Evolutionary conservation across 2,113 vertebrate genomes (phyloP).

Genomic region (Epinephelus fuscoguttatus): DNA sequence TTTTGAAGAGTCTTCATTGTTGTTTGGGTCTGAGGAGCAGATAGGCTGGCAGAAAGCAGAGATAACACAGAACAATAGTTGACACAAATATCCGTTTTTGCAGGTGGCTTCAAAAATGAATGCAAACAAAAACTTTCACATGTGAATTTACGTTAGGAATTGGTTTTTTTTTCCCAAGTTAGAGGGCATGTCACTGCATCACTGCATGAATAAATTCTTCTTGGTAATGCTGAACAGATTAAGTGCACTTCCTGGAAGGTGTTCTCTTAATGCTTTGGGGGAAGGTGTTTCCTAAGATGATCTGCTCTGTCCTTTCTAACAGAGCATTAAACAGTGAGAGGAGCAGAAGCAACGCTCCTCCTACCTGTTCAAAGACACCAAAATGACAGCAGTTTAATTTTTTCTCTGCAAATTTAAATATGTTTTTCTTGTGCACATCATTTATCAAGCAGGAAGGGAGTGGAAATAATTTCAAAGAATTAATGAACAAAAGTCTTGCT

Average conservation of each 20-base stretch:
- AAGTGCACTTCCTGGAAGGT: conserved; percentile 73
- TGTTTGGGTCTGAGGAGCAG: conserved; percentile 4
- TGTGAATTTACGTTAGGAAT: background rate
- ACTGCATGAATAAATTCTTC: conserved; percentile 43
- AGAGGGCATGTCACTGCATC: conserved; percentile 13
- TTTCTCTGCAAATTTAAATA: conserved; percentile 45
- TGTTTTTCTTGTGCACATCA: conserved; percentile 39
- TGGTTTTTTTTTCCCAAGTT: background rate
- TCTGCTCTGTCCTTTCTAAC: conserved; percentile 51
- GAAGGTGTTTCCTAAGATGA: conserved; percentile 61
- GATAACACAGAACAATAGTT: background rate
- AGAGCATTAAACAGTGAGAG: conserved; percentile 62
- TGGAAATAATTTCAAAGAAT: conserved; percentile 67
- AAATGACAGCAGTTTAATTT: conserved; percentile 34
- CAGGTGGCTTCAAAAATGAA: background rate
- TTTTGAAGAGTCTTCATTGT: conserved; percentile 39
- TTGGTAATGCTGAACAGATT: conserved; percentile 67
- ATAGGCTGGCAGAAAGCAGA: conserved; percentile 5
- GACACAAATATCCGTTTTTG: background rate
- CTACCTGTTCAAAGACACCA: conserved; percentile 26
- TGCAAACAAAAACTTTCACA: background rate
- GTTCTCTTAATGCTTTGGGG: conserved; percentile 58
- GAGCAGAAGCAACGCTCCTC: conserved; percentile 45
- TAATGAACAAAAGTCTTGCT: conserved; percentile 62
- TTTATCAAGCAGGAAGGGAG: conserved; percentile 47